Conservation (phyloP, 2,113 vertebrate species). For the Triplophysa tibetana region DNA sequence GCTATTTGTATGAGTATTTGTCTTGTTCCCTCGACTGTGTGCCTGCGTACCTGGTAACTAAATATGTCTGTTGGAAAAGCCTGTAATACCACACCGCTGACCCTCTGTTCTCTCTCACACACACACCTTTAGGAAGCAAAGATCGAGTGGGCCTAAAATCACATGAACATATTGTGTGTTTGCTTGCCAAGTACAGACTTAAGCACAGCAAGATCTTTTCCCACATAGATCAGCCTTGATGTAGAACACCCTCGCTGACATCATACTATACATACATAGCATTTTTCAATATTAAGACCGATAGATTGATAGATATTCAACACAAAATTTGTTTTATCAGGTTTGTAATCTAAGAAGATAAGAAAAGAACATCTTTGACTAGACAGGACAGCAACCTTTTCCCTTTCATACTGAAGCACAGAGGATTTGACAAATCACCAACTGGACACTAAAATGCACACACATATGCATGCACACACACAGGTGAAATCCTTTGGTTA, state of each 20-base stretch:
- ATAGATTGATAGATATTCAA: not conserved
- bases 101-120: slow-evolving; percentile 27
- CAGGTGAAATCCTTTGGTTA: slow-evolving; percentile 40
- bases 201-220: slow-evolving; percentile 51
- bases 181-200: slow-evolving; percentile 49
- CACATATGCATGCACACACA: slow-evolving; percentile 32
- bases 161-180: slow-evolving; percentile 57
- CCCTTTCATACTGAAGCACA: not conserved
- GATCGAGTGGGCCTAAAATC: slow-evolving; percentile 42
- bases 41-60: slow-evolving; percentile 13
- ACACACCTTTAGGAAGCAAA: slow-evolving; percentile 20
- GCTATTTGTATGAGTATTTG: not conserved
- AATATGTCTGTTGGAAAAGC: slow-evolving; percentile 16
- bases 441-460: slow-evolving; percentile 17
- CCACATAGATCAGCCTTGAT: slow-evolving; percentile 49
- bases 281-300: not conserved
- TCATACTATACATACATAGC: slow-evolving; percentile 18
- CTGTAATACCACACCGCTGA: slow-evolving; percentile 13
- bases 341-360: not conserved
- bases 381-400: slow-evolving; percentile 10
- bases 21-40: not conserved
- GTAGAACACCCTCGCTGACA: slow-evolving; percentile 38
- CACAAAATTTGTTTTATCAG: not conserved
- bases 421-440: slow-evolving; percentile 8
- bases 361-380: not conserved